Conservation (phyloP, 2,113 vertebrate genomes). For the Siniperca knerii region DNA sequence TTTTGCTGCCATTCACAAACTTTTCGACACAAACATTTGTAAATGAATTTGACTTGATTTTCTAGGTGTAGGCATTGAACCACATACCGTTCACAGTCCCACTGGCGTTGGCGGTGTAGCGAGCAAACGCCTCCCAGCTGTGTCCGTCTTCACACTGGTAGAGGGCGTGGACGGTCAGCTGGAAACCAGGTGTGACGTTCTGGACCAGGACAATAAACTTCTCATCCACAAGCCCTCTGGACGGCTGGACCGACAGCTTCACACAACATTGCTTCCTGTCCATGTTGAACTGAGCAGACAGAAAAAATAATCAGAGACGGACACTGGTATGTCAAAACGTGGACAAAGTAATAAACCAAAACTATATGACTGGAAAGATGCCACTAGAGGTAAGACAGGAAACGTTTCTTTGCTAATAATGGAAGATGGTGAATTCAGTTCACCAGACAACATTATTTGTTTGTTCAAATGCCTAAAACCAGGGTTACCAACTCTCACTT, state of each 20-base stretch:
- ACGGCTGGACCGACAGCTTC: constrained; percentile 70
- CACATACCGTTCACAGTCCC: constrained; percentile 71
- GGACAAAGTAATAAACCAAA: too few relatives aligned
- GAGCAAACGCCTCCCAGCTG: constrained; percentile 79
- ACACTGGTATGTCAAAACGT: too few relatives aligned
- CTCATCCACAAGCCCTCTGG: constrained; percentile 77
- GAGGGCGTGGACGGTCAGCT: constrained; percentile 69
- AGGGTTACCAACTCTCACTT: too few relatives aligned
- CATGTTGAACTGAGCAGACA: constrained; percentile 42
- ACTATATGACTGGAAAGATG: too few relatives aligned
- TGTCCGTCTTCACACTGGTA: constrained; percentile 73
- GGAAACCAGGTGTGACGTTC: constrained; percentile 42
- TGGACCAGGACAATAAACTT: constrained; percentile 70
- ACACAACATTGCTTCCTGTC: constrained; percentile 40
- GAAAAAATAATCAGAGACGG: too few relatives aligned
- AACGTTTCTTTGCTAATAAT: too few relatives aligned
- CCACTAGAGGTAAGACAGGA: too few relatives aligned
- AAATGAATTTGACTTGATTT: neutral
- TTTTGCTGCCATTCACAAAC: too few relatives aligned
- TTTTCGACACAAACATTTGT: too few relatives aligned
- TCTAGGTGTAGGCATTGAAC: neutral
- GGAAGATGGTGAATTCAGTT: too few relatives aligned
- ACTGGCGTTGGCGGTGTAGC: constrained; percentile 61
- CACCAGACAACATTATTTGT: too few relatives aligned
- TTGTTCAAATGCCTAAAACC: too few relatives aligned